Evolutionary conservation across 2,113 vertebrate genomes (phyloP), one percentile per base, ranked within the genome.

Genomic region (Odontophorus gujanensis): DNA sequence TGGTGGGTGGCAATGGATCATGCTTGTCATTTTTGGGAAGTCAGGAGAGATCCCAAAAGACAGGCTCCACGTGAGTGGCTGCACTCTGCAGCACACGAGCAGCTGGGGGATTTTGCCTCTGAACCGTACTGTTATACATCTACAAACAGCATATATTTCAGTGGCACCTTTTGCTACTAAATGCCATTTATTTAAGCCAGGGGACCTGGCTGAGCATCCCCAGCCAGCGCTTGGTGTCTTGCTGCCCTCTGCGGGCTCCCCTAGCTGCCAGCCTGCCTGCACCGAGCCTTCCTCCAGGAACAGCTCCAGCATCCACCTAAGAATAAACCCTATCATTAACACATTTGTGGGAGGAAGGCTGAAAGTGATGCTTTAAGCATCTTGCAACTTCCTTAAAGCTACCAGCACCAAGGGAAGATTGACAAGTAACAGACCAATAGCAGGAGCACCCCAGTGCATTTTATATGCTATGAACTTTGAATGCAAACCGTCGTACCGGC

Each of bases 221-320:
- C 14, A 9, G 19, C 12, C 51, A 0, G 65, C 43, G 9, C 81
- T 96, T 20, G 81, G 91, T 97, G 90, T 94, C 51, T 40, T 98
- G 97, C 97, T 98, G 98, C 98, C 98, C 97, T 96, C 98, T 98
- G 75, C 53, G 89, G 98, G 97, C 58, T 75, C 59, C 55, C 62
- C 32, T 48, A 22, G 62, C 90, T 93, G 96, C 51, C 89, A 96
- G 82, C 59, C 72, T 94, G 74, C 79, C 87, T 81, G 81, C 51
- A 82, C 89, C 5, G 14, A 36, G 92, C 92, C 58, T 94, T 87
- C 84, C 93, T 96, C 92, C 91, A 96, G 92, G 95, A 97, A 96
- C 88, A 50, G 83, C 92, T 97, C 92, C 93, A 96, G 95, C 92
- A 97, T 89, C 85, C 86, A 96, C 96, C 95, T 93, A 96, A 96